Percentiles rank a stretch among this genome's conserved stretches.
These are phyloP conservation scores for Ormyrus labotus DNA, from an alignment of 2,888 invertebrate genomes.

Conservation along the genomic window DNA sequence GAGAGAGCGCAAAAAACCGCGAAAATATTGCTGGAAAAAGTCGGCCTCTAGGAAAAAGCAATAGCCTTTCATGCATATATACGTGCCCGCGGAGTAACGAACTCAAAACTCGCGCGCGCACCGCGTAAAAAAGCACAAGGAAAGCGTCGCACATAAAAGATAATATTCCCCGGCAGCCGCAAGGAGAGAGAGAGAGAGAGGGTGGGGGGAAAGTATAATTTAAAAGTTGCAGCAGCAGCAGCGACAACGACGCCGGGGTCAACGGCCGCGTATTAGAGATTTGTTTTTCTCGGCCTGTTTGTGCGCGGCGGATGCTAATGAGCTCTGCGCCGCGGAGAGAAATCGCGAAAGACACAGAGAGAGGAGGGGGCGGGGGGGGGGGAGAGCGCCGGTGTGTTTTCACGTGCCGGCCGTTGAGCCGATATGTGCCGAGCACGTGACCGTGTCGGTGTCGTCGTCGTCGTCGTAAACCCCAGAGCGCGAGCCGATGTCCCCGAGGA, in stretches of 20 bases:
- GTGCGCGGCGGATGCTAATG: neutral
- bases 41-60: too few species aligned
- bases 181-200: neutral
- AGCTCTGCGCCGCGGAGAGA: too few species aligned
- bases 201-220: neutral
- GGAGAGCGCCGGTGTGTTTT: too few species aligned
- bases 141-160: constrained; percentile 1
- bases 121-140: neutral
- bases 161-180: neutral
- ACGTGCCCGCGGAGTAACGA: neutral
- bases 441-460: too few species aligned
- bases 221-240: constrained; percentile 8
- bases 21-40: too few species aligned
- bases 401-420: too few species aligned
- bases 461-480: too few species aligned
- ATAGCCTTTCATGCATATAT: neutral
- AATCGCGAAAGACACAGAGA: too few species aligned
- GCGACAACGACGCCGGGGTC: constrained; percentile 9
- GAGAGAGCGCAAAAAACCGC: too few species aligned
- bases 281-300: constrained; percentile 40
- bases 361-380: too few species aligned
- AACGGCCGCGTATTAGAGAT: constrained; percentile 44
- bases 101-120: neutral
- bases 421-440: too few species aligned
- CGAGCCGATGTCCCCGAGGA: too few species aligned